These are phyloP conservation scores for Aphrophora alni DNA, from an alignment of 2,888 invertebrate species.

Conservation along the genomic window DNA sequence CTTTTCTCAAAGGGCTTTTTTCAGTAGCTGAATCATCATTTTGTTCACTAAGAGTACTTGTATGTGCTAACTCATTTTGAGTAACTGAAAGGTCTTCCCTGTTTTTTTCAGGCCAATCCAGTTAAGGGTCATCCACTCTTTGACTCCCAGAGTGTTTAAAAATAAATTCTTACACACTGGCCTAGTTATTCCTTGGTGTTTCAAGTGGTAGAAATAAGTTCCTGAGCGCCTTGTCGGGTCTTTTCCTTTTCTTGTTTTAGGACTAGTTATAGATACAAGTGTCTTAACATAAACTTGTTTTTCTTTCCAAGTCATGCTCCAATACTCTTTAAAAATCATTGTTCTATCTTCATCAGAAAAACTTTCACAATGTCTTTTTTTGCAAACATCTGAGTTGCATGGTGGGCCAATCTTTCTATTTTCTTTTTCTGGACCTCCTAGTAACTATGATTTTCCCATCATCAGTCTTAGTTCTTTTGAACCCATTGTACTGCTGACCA, in stretches of 20 bases:
- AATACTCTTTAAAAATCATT: constrained; percentile 18
- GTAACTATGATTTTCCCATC: not conserved
- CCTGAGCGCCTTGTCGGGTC: constrained; percentile 13
- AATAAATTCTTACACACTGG: constrained; percentile 25
- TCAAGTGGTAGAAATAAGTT: constrained; percentile 18
- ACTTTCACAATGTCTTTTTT: constrained; percentile 7
- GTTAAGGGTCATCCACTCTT: constrained; percentile 27
- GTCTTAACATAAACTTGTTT: constrained; percentile 20
- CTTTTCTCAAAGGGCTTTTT: not conserved
- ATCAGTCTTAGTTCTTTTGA: not conserved
- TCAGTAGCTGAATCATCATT: not conserved
- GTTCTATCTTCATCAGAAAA: constrained; percentile 1
- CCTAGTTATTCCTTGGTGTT: not conserved
- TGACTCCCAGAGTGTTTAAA: constrained; percentile 21
- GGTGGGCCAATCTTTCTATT: constrained; percentile 18
- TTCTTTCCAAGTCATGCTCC: constrained; percentile 13
- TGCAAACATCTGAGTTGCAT: constrained; percentile 20
- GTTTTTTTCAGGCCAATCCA: constrained; percentile 2
- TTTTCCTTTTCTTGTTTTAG: not conserved
- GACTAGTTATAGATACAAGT: not conserved
- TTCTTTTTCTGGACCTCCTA: constrained; percentile 3
- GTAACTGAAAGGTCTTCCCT: no score
- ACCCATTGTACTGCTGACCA: constrained; percentile 20
- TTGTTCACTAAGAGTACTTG: not conserved
- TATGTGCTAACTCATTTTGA: no score